Percentiles rank a stretch among this genome's conserved stretches.
Evolutionary conservation across 2,797 vertebrate genomes (phyloP).

Genomic region (Mormyrus hasselquistii): DNA sequence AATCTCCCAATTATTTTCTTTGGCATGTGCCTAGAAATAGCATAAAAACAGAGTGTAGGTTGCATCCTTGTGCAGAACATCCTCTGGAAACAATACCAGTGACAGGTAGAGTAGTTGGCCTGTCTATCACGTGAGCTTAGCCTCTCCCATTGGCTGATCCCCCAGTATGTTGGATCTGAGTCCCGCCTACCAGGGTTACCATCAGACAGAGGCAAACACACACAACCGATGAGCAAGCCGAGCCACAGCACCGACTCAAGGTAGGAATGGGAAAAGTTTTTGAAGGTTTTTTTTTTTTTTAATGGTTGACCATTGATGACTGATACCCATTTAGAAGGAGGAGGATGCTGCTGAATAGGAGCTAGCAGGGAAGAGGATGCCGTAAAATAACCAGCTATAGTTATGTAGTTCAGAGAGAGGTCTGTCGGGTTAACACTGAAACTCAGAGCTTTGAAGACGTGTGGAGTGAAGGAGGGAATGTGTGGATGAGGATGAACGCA

Average conservation of each 20-base stretch:
- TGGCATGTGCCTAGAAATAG: not conserved
- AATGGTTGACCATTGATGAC: not conserved
- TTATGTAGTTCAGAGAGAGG: not conserved
- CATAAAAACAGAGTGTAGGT: not conserved
- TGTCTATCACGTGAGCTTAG: not conserved
- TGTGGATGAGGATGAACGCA: not conserved
- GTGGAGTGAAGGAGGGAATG: not conserved
- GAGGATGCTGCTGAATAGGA: not conserved
- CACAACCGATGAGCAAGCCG: not conserved
- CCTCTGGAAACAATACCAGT: not conserved
- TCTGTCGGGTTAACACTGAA: not conserved
- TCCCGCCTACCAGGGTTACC: not conserved
- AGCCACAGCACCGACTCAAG: slow-evolving; percentile 7
- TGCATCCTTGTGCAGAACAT: not conserved
- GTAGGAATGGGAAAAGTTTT: slow-evolving; percentile 18
- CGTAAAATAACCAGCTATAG: not conserved
- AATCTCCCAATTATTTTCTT: not conserved
- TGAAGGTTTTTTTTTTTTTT: not conserved
- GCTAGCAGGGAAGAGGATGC: not conserved
- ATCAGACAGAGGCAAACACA: not conserved
- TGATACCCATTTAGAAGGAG: not conserved
- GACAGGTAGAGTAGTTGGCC: not conserved
- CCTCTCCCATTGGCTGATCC: slow-evolving; percentile 8
- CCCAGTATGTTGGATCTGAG: not conserved
- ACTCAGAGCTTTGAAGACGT: not conserved